Base-by-base conservation (phyloP, 2,888 invertebrate species). In the Proisotoma minuta region DNA sequence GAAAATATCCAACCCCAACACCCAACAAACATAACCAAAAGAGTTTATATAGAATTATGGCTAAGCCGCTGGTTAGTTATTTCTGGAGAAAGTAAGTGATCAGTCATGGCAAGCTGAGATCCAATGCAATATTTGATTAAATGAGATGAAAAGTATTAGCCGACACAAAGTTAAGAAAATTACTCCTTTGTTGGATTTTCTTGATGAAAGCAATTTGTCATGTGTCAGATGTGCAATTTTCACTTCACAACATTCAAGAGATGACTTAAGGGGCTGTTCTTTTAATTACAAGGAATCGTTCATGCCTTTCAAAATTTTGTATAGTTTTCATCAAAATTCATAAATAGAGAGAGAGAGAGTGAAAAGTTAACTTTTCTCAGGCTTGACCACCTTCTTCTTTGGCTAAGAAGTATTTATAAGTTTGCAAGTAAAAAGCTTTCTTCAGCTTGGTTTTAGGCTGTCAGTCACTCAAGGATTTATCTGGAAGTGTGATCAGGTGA, bases 401-500 rank as follows among this genome's bases (percentile, higher is more conserved):
- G 43, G 18, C 18, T 43, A n/a, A n/a, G n/a, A n/a, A n/a, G n/a
- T n/a, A n/a, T n/a, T n/a, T n/a, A n/a, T n/a, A n/a, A n/a, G n/a
- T n/a, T n/a, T n/a, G n/a, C n/a, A n/a, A n/a, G n/a, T n/a, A n/a
- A n/a, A n/a, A n/a, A n/a, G n/a, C n/a, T 34, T 34, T 34, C 34
- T 34, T 34, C 34, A 34, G 34, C 34, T 10, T 15, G 8, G 8
- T 34, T 34, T 43, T 43, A 43, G 43, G 5, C 43, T 43, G 43
- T 43, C 53, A 54, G 53, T 18, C 52, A 54, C 34, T 29, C 29
- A 20, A 28, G 39, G 53, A 39, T 39, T 54, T 54, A 39, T 54
- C 53, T 52, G 24, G 27, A 26, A 51, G 10, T 26, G 51, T n/a
- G 28, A 51, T 51, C 51, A 51, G 51, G 51, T 51, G 51, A 22